Evolutionary conservation across 2,888 invertebrate genomes (phyloP).

Genomic region (Cataglyphis albicans): DNA sequence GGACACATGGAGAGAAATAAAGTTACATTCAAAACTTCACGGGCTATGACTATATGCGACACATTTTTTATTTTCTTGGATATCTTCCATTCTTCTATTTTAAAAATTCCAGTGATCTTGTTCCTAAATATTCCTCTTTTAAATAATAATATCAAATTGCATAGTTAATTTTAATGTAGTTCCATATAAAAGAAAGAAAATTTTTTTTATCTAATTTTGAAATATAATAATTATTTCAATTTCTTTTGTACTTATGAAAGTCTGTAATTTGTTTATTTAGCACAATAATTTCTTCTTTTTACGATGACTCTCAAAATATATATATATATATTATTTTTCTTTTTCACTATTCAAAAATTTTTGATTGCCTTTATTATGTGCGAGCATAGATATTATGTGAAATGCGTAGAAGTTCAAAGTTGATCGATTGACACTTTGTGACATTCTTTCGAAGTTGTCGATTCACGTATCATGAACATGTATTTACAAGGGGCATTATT

Average conservation of each 20-base stretch:
- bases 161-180: background rate
- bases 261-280: background rate
- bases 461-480: constrained; percentile 75
- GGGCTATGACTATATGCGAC: background rate
- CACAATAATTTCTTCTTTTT: background rate
- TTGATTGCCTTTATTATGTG: background rate
- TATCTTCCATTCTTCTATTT: constrained; percentile 17
- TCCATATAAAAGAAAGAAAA: background rate
- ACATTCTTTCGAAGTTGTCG: constrained; percentile 66
- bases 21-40: constrained; percentile 22
- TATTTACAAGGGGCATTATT: constrained; percentile 63
- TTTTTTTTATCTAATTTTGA: background rate
- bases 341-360: background rate
- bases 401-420: background rate
- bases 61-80: background rate
- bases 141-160: background rate
- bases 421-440: background rate
- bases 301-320: background rate
- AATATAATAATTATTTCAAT: background rate
- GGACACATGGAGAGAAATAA: constrained; percentile 11
- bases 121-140: background rate
- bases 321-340: background rate
- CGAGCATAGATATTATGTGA: background rate
- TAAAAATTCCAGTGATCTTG: background rate
- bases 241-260: background rate